These are phyloP conservation scores for Pangasius larnaudii DNA, from an alignment of 2,797 vertebrate genomes.

Conservation along the genomic window DNA sequence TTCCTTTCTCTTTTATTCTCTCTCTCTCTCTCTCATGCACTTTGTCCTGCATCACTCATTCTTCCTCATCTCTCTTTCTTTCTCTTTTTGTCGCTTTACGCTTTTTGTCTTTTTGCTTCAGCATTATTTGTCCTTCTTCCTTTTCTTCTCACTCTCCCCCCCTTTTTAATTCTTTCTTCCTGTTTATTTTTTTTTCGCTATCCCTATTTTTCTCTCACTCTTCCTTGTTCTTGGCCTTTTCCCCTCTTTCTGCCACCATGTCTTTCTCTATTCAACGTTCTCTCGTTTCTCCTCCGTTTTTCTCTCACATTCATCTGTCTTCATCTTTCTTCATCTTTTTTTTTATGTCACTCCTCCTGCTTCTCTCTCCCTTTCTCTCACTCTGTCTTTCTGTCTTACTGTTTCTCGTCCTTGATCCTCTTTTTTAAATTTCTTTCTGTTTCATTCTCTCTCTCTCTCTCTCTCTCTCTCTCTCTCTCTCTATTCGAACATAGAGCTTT, in stretches of 20 bases:
- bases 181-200: background rate
- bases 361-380: background rate
- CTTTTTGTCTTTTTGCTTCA: too few species aligned
- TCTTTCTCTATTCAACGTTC: background rate
- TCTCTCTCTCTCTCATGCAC: background rate
- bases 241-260: background rate
- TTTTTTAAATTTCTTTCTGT: background rate
- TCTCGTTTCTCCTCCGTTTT: background rate
- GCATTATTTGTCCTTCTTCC: background rate
- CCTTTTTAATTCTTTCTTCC: background rate
- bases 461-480: background rate
- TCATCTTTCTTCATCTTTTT: background rate
- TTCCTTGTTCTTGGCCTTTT: too few species aligned
- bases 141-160: background rate
- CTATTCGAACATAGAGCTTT: background rate
- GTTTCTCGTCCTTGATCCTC: background rate
- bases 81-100: too few species aligned
- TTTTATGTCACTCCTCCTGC: background rate
- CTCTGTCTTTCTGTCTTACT: background rate
- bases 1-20: background rate
- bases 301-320: background rate
- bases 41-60: too few species aligned
- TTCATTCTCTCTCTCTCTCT: background rate
- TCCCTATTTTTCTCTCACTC: background rate
- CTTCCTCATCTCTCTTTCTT: too few species aligned